Evolutionary conservation across 2,113 vertebrate species (phyloP), one percentile per base, ranked within the genome.

Genomic region (Oenanthe melanoleuca): DNA sequence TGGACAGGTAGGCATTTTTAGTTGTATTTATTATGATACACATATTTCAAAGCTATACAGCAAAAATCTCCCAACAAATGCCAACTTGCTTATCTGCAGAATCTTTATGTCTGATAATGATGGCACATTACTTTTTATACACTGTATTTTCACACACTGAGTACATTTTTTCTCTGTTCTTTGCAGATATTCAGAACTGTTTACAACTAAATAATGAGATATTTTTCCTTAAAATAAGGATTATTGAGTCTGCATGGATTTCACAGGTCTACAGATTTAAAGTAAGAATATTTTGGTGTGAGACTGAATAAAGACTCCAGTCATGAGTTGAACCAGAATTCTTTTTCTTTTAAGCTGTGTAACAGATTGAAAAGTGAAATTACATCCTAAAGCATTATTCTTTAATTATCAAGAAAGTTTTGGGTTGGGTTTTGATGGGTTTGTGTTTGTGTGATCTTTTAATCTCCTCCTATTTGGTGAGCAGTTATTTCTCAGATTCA

Each of bases 61-160:
- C 7, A 16, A 19, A 14, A 9, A 0, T 2, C 2, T 5, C 4
- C 2, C 4, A 5, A 15, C 8, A 72, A 80, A 56, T 37, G 7
- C 44, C 22, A 75, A n/a, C 21, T 69, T 90, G 9, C 11, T 83
- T 63, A 37, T 49, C 25, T 77, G 17, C 20, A 80, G 56, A 61
- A 45, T 31, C 18, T 61, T 81, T 60, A 28, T 2, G 5, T 61
- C 9, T 25, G 26, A 6, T 75, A 49, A 75, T 28, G 23, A 82
- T 18, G 22, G 3, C 16, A 63, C 25, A 19, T 70, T 55, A 22
- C 3, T 64, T 90, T 80, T 80, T 59, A 42, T 50, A 40, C 5
- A 10, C 9, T 33, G 0, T 69, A 18, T 23, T 85, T 91, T 74
- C 47, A 49, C 49, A n/a, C 31, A 15, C 2, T 42, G 10, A 29